Conservation (phyloP, 2,888 invertebrate genomes). For the Cataglyphis albicans region DNA sequence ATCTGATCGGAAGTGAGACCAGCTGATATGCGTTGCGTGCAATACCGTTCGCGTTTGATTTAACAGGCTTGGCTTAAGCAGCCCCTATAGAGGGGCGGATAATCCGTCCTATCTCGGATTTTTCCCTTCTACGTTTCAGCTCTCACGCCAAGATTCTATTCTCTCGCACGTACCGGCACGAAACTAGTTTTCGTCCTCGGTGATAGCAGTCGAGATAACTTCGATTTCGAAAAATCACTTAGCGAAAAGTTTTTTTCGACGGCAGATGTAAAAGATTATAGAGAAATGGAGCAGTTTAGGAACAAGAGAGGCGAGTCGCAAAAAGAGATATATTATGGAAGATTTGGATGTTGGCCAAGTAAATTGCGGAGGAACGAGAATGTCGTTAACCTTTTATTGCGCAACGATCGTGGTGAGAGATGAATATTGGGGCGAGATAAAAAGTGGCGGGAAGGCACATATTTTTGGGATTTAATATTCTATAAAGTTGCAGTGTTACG, state of each 20-base stretch:
- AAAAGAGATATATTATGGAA: slow-evolving; percentile 15
- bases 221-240: slow-evolving; percentile 46
- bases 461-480: slow-evolving; percentile 2
- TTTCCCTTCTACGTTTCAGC: slow-evolving; percentile 27
- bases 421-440: background rate
- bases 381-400: slow-evolving; percentile 32
- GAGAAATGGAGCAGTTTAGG: slow-evolving; percentile 8
- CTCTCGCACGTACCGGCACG: slow-evolving; percentile 31
- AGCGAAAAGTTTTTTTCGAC: slow-evolving; percentile 16
- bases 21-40: slow-evolving; percentile 13
- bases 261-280: slow-evolving; percentile 33
- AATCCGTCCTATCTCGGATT: slow-evolving; percentile 26
- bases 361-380: slow-evolving; percentile 34
- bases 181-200: slow-evolving; percentile 31
- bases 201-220: slow-evolving; percentile 32
- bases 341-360: slow-evolving; percentile 27
- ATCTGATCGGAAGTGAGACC: background rate
- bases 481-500: background rate
- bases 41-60: slow-evolving; percentile 5
- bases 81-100: slow-evolving; percentile 4
- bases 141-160: slow-evolving; percentile 47
- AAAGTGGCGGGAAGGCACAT: background rate
- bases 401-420: background rate
- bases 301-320: background rate
- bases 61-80: slow-evolving; percentile 13